A percentile compares a stretch with the other conserved stretches of the same genome.
phyloP scores from a whole-genome alignment of 37 sponge, comb jelly and placozoan genomes.

The Oscarella lobularis region DNA sequence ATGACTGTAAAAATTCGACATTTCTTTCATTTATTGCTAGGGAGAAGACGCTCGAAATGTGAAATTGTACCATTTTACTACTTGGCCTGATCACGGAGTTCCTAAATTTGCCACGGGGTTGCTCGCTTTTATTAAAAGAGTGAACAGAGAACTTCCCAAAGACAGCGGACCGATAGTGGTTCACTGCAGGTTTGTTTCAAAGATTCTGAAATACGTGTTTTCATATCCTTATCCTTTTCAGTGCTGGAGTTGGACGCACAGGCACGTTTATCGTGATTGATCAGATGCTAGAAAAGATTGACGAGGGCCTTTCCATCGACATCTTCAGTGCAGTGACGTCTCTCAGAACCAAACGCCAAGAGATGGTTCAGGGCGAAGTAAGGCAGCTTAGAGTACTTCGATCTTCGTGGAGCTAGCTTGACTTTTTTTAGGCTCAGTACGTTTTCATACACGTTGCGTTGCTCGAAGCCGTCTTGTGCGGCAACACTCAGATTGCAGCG shows the following conservation, averaged over 20 bases:
- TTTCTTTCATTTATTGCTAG: constrained; percentile 5
- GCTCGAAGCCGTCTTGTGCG: no score
- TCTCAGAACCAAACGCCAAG: constrained; percentile 29
- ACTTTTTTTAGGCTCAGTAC: no score
- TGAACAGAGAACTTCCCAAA: constrained; percentile 20
- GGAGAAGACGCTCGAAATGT: constrained; percentile 34
- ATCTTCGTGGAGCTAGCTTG: no score
- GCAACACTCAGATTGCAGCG: no score
- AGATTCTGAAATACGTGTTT: no score
- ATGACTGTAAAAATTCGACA: no score
- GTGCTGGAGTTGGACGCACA: constrained; percentile 63
- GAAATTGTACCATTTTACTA: constrained; percentile 74
- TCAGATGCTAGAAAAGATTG: constrained; percentile 38
- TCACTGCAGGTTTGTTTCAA: constrained; percentile 92
- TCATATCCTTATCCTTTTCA: no score
- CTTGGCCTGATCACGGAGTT: constrained; percentile 80
- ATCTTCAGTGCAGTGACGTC: constrained; percentile 27
- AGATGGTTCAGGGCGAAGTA: constrained; percentile 57
- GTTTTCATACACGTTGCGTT: no score
- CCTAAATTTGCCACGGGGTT: constrained; percentile 51
- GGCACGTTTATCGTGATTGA: constrained; percentile 63
- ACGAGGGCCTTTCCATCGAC: constrained; percentile 19
- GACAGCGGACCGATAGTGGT: constrained; percentile 39
- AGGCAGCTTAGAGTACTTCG: no score
- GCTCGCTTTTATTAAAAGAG: constrained; percentile 31